Base-by-base conservation (phyloP, 2,797 vertebrate genomes). In the Trachurus trachurus region DNA sequence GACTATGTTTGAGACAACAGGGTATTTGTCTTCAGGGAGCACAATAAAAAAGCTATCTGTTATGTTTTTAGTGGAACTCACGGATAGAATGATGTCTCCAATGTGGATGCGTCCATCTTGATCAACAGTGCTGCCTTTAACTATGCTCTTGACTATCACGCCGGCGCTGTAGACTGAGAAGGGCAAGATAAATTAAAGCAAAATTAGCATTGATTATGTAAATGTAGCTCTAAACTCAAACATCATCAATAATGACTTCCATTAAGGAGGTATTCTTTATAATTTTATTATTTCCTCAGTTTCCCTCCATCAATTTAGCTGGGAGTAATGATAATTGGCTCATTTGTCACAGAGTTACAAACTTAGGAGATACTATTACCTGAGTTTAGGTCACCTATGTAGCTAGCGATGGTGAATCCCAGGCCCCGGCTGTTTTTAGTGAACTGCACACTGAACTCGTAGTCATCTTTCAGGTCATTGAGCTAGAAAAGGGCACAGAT, bases 81-180 rank as follows among this genome's bases (percentile, higher is more conserved):
- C 98, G 83, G 96, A 96, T 71, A 98, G 93, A 83, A 98, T 97
- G 89, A 97, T 95, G 88, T 98, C 98, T 91, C 98, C 98, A 62
- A 97, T 94, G 78, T 95, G 95, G 83, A 98, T 97, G 83, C 95
- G 95, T 80, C 97, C 97, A 88, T 97, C 96, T 74, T 96, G 96
- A 84, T 98, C 97, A 57, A 96, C 96, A 73, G 96, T 86, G 83
- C 97, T 98, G 90, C 95, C 96, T 93, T 97, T 98, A 74, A 96
- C 96, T 64, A 99, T 96, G 86, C 96, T 98, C 93, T 97, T 99
- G 71, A 98, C 97, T 88, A 96, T 96, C 87, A 97, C 96, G 63
- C 97, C 97, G 56, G 96, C 97, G 89, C 86, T 97, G 96, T 97
- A 94, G 17, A 89, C 89, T 93, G 70, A 52, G 47, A 50, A 71